These are phyloP conservation scores for Babyrousa celebensis DNA, from an alignment of 2,797 vertebrate genomes.

Conservation along the genomic window DNA sequence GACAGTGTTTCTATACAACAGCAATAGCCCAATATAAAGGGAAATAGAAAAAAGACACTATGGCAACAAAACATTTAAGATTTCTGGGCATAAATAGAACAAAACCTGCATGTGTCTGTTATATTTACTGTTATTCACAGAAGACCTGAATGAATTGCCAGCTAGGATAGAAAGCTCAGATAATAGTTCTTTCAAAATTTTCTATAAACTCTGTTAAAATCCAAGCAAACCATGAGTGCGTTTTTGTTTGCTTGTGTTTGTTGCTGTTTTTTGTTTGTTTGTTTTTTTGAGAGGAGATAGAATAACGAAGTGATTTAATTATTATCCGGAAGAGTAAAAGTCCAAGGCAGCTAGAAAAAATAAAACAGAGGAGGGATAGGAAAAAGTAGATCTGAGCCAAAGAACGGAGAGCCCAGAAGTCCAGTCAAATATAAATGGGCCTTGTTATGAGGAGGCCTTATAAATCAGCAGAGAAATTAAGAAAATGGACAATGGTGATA, in stretches of 20 bases:
- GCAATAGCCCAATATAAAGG: conserved; percentile 10
- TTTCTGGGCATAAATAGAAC: not conserved
- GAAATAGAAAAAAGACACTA: not conserved
- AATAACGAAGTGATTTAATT: not conserved
- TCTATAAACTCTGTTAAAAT: conserved; percentile 21
- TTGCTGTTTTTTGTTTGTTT: too few species aligned
- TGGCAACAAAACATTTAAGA: not conserved
- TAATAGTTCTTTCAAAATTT: not conserved
- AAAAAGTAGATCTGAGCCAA: not conserved
- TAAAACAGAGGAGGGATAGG: not conserved
- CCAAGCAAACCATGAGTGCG: not conserved
- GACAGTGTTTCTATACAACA: not conserved
- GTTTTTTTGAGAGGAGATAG: not conserved
- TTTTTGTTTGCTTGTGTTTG: not conserved
- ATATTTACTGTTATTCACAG: not conserved
- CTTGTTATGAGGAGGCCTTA: not conserved
- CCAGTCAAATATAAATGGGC: not conserved
- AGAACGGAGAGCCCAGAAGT: not conserved
- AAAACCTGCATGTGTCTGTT: not conserved
- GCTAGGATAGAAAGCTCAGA: not conserved
- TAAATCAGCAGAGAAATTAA: not conserved
- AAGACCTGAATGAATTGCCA: not conserved
- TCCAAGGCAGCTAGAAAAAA: not conserved
- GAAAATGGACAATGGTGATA: not conserved
- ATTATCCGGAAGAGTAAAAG: not conserved